phyloP scores from a whole-genome alignment of 1,140 invertebrate genomes.

The Tenebrio molitor region DNA sequence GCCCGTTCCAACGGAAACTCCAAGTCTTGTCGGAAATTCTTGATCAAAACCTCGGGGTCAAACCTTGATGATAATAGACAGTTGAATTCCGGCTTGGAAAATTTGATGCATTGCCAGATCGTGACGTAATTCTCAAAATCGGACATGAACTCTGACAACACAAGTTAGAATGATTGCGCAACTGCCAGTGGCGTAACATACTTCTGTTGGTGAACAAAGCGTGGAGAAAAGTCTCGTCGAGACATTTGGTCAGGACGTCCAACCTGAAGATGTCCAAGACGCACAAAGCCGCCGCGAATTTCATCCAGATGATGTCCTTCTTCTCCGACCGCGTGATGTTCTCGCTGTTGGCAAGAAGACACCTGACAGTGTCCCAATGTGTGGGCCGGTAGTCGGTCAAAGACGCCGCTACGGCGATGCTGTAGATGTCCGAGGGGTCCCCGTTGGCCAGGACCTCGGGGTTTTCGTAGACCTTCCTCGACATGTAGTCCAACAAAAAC shows the following conservation, averaged over 20 bases:
- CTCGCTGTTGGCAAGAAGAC: constrained; percentile 65
- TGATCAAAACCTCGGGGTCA: constrained; percentile 47
- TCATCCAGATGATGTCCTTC: constrained; percentile 66
- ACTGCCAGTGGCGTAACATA: constrained; percentile 7
- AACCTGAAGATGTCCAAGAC: constrained; percentile 71
- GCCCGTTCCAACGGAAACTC: constrained; percentile 63
- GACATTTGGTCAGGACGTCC: constrained; percentile 68
- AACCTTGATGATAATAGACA: constrained; percentile 64
- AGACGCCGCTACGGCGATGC: constrained; percentile 68
- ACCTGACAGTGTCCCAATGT: constrained; percentile 69
- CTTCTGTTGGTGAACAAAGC: constrained; percentile 63
- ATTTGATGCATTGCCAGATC: constrained; percentile 71
- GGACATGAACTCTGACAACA: constrained; percentile 62
- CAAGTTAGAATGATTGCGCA: constrained; percentile 3
- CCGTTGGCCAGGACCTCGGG: constrained; percentile 62
- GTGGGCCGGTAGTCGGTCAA: constrained; percentile 73
- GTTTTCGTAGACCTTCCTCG: constrained; percentile 66
- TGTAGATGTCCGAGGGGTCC: constrained; percentile 64
- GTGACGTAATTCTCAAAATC: constrained; percentile 69
- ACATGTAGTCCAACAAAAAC: constrained; percentile 71
- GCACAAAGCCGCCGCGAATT: constrained; percentile 69
- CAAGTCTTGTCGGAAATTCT: constrained; percentile 49
- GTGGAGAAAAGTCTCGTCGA: constrained; percentile 67
- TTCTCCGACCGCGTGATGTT: constrained; percentile 61
- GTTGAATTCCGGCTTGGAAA: constrained; percentile 68